Base-by-base conservation (phyloP, 2,113 vertebrate species). In the Seriola dumerili region DNA sequence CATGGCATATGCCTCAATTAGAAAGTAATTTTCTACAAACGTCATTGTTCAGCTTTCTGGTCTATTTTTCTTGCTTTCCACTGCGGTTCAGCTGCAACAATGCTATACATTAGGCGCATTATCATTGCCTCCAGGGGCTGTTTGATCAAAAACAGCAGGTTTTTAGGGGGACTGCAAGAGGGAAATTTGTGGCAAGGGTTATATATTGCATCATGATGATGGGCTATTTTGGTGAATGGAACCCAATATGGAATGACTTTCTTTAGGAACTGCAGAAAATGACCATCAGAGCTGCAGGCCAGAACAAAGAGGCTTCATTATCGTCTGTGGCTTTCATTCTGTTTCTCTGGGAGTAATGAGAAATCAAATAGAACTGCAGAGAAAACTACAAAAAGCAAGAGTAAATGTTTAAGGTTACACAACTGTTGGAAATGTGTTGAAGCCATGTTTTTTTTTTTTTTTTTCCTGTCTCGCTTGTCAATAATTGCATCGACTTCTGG, bases 1-100 rank as follows among this genome's bases (percentile, higher is more conserved):
- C 67, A 32, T 75, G 80, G 85, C 89, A 91, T 91, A 90, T 85
- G 89, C 93, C 78, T 91, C 92, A 94, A 94, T 95, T 95, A 94
- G 83, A 92, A 91, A 90, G 92, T 92, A 50, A 88, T 94, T 93
- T 94, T 91, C 89, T 81, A 76, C 84, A 91, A 92, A 91, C 65
- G 81, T 86, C 87, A 88, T 91, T 92, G 89, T 94, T 94, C 72
- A 17, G 81, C 81, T 90, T 84, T 78, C 80, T 72, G 84, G 66
- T 80, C 80, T 85, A 52, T 87, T 87, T 89, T 78, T 76, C 44
- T 70, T 77, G 12, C 86, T 85, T 76, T 87, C 71, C 64, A n/a
- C 78, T 21, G 52, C n/a, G 83, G 52, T 87, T 82, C 84, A 79
- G 85, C 77, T 63, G 76, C 81, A 71, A 91, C 90, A 84, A 69